These are phyloP conservation scores for Linnaemya tessellans DNA, from an alignment of 2,888 invertebrate genomes.

Conservation along the genomic window DNA sequence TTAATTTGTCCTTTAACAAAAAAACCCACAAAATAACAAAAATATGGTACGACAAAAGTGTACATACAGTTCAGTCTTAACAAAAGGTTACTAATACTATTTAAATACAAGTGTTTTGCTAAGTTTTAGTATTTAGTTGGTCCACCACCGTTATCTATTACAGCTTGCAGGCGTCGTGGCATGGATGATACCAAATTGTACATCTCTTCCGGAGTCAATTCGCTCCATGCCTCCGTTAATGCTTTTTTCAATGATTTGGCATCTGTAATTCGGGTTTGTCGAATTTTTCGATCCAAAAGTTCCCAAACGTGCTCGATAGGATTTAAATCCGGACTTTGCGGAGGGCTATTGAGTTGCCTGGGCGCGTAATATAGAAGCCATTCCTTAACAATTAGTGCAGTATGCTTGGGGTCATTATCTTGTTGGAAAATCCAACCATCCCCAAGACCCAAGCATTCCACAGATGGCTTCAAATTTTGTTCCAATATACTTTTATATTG, in stretches of 20 bases:
- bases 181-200: neutral
- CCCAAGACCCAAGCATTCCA: neutral
- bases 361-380: too few species aligned
- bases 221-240: too few species aligned
- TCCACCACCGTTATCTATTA: too few species aligned
- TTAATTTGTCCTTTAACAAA: too few species aligned
- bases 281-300: too few species aligned
- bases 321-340: too few species aligned
- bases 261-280: too few species aligned
- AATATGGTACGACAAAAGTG: neutral
- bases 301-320: too few species aligned
- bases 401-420: neutral
- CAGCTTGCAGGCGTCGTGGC: too few species aligned
- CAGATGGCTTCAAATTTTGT: neutral
- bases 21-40: too few species aligned
- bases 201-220: neutral
- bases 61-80: neutral
- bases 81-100: neutral
- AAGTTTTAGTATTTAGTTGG: neutral
- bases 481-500: neutral
- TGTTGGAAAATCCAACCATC: conserved; percentile 19
- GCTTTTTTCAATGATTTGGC: too few species aligned
- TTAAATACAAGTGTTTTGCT: neutral
- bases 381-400: neutral
- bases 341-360: too few species aligned